phyloP scores from a whole-genome alignment of 2,113 vertebrate genomes.

The Furnarius figulus region DNA sequence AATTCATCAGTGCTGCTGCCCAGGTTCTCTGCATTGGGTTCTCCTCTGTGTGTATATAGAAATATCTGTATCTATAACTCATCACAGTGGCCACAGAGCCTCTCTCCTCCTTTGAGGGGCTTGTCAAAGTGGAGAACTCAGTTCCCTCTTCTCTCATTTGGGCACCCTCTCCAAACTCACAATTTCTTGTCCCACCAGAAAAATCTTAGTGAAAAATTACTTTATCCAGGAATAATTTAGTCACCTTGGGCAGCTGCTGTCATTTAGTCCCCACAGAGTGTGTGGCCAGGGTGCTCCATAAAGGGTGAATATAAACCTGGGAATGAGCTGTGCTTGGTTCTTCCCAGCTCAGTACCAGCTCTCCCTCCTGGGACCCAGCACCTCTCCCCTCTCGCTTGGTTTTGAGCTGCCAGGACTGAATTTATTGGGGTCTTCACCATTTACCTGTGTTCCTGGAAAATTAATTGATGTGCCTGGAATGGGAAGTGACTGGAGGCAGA shows the following conservation, averaged over 20 bases:
- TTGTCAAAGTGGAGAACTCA: neutral
- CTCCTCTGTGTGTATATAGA: too few species aligned
- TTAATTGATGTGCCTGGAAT: neutral
- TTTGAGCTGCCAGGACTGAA: neutral
- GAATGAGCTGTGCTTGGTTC: rapidly evolving
- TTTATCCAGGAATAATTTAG: neutral
- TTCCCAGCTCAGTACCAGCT: rapidly evolving
- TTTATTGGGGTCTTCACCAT: neutral
- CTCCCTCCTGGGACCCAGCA: neutral
- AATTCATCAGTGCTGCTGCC: rapidly evolving
- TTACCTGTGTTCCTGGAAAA: neutral
- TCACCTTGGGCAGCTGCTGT: neutral
- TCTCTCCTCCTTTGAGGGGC: neutral
- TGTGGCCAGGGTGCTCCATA: rapidly evolving
- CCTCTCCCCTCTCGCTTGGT: neutral
- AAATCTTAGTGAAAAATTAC: neutral
- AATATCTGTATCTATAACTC: neutral
- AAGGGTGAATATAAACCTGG: neutral
- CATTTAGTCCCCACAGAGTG: rapidly evolving
- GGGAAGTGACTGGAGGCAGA: neutral
- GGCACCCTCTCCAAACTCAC: too few species aligned
- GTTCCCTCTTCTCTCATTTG: neutral
- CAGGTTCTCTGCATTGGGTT: neutral
- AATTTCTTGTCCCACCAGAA: neutral
- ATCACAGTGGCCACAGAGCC: neutral